A percentile compares a stretch with the other conserved stretches of the same genome.
These are phyloP conservation scores for Thalassaphorura encarpata DNA, from an alignment of 1,140 invertebrate genomes.

Conservation along the genomic window DNA sequence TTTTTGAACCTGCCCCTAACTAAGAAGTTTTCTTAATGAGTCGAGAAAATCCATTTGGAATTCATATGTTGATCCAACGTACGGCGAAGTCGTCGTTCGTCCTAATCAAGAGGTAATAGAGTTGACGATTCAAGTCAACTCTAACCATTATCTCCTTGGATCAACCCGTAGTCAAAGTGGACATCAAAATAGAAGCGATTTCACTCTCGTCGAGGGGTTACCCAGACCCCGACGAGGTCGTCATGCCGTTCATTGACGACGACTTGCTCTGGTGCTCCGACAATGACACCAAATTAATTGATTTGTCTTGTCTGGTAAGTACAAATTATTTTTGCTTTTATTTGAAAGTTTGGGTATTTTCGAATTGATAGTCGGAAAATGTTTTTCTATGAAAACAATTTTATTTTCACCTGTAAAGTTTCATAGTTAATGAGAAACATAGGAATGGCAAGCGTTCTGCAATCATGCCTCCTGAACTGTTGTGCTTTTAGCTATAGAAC, in stretches of 20 bases:
- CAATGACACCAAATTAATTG: conserved; percentile 83
- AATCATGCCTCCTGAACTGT: too few species aligned
- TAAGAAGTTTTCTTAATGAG: background rate
- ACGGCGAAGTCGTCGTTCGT: background rate
- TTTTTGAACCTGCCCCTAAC: too few species aligned
- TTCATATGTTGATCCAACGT: background rate
- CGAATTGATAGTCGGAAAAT: too few species aligned
- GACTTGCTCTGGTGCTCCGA: conserved; percentile 82
- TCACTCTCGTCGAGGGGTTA: conserved; percentile 24
- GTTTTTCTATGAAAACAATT: too few species aligned
- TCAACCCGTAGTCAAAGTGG: conserved; percentile 6
- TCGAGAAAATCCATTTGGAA: background rate
- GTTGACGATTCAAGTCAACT: background rate
- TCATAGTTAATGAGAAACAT: too few species aligned
- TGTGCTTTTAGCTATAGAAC: too few species aligned
- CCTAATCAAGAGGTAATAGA: background rate
- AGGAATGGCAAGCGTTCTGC: too few species aligned
- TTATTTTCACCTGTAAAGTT: too few species aligned
- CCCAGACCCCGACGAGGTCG: conserved; percentile 27
- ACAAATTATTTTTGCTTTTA: background rate
- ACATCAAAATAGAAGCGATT: conserved; percentile 19
- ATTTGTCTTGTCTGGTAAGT: conserved; percentile 74
- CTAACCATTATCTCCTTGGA: too few species aligned
- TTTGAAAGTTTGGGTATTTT: background rate
- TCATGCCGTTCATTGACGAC: conserved; percentile 89